Conservation (phyloP, 2,888 invertebrate species). For the Nephrocerus scutellatus region DNA sequence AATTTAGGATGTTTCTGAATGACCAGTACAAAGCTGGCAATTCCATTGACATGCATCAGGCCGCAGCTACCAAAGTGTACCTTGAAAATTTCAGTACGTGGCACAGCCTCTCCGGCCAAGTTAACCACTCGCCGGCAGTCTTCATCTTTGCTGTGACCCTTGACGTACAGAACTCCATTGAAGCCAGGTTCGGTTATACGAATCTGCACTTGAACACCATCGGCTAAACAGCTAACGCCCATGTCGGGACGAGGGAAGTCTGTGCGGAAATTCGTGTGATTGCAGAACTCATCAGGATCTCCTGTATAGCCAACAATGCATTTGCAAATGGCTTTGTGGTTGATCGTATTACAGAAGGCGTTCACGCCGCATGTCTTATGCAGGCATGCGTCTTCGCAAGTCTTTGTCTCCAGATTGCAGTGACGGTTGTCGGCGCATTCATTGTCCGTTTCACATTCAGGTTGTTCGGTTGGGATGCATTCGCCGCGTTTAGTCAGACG, state of each 20-base stretch:
- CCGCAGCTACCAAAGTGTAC: constrained; percentile 89
- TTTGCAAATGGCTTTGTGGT: constrained; percentile 69
- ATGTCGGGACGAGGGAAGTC: constrained; percentile 81
- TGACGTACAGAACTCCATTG: constrained; percentile 86
- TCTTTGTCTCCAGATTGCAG: constrained; percentile 62
- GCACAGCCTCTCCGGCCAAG: constrained; percentile 60
- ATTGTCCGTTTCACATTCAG: constrained; percentile 62
- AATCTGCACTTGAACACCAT: constrained; percentile 82
- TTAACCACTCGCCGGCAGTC: constrained; percentile 77
- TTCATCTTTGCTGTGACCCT: constrained; percentile 90
- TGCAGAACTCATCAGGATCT: constrained; percentile 68
- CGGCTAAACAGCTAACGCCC: constrained; percentile 82
- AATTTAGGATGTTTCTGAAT: constrained; percentile 95
- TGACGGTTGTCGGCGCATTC: constrained; percentile 72
- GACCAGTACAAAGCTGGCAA: constrained; percentile 87
- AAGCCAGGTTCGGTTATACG: constrained; percentile 66
- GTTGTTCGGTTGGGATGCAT: constrained; percentile 51
- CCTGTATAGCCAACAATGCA: constrained; percentile 72
- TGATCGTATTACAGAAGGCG: constrained; percentile 69
- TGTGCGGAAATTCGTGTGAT: constrained; percentile 56
- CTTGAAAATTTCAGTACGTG: constrained; percentile 70
- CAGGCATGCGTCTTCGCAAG: constrained; percentile 73
- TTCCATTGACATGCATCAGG: constrained; percentile 82
- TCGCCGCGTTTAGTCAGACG: constrained; percentile 55
- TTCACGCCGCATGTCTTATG: constrained; percentile 65